Base-by-base conservation (phyloP, 2,888 invertebrate genomes). In the Chromoteleia sp. region DNA sequence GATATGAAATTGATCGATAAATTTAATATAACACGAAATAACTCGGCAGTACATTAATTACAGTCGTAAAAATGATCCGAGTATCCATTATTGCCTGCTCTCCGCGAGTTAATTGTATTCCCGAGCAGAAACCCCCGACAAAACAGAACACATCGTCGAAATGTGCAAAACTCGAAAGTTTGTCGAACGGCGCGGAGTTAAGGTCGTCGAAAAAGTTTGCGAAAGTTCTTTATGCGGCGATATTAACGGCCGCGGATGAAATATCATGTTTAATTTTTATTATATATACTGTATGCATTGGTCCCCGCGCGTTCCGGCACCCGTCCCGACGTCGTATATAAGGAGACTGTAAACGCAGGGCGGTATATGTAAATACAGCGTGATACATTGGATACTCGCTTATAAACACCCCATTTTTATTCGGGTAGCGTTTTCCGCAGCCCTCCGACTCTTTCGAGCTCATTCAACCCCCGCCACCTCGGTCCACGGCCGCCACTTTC, bases 341-440 rank as follows among this genome's bases (percentile, higher is more conserved):
- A 86, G 83, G 70, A 2, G 77, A 70, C 70, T 63, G 77, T 71
- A 71, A 77, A 77, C 77, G 70, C 71, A 33, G 61, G 48, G 39
- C 48, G 73, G 79, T 79, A 63, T 79, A 92, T 91, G 91, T 92
- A 92, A 92, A 92, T 92, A 92, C 86, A 87, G 86, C 87, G 87
- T 92, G 91, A 91, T 92, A 91, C 91, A 92, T 92, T 90, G 91
- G 91, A 90, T 91, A 91, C 89, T 90, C 88, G 89, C 89, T 91
- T 91, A 91, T 92, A 92, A 92, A 92, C 91, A 91, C 91, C 91
- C 91, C 90, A 91, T 91, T 91, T 91, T 91, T 91, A 91, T 91
- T 91, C 91, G 89, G 86, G 80, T 79, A 85, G 87, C 91, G 91
- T 91, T 65, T 52, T 88, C 88, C 88, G 83, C 88, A 87, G 87